phyloP scores from a whole-genome alignment of 2,797 vertebrate genomes.

The Melopsittacus undulatus region DNA sequence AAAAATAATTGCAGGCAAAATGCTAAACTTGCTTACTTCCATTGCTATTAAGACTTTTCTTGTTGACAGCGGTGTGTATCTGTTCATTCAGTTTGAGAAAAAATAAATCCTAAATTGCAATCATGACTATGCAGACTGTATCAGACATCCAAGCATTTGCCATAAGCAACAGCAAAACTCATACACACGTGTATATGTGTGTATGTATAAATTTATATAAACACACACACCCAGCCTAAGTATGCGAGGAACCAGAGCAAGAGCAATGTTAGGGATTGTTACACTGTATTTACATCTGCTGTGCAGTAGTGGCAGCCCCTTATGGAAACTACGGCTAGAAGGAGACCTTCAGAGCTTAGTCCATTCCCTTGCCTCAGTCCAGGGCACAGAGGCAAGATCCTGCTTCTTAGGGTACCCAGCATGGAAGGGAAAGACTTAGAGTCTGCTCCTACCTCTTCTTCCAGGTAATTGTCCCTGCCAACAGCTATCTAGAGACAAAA shows the following conservation, averaged over 20 bases:
- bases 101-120: neutral
- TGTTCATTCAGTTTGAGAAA: neutral
- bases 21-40: neutral
- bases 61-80: neutral
- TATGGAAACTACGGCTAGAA: neutral
- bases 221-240: rapidly evolving
- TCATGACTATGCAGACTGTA: neutral
- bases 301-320: neutral
- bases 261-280: too few relatives aligned
- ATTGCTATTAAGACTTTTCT: neutral
- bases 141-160: neutral
- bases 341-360: neutral
- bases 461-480: neutral
- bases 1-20: neutral
- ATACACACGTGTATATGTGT: rapidly evolving
- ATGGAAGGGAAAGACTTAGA: neutral
- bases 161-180: neutral
- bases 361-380: neutral
- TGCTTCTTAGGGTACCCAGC: neutral
- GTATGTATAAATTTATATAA: rapidly evolving
- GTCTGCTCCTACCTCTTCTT: neutral
- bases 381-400: neutral
- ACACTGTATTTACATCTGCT: rapidly evolving
- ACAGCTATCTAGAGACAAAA: neutral
- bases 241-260: neutral